phyloP scores from a whole-genome alignment of 2,888 invertebrate genomes.

The Caenorhabditis japonica region DNA sequence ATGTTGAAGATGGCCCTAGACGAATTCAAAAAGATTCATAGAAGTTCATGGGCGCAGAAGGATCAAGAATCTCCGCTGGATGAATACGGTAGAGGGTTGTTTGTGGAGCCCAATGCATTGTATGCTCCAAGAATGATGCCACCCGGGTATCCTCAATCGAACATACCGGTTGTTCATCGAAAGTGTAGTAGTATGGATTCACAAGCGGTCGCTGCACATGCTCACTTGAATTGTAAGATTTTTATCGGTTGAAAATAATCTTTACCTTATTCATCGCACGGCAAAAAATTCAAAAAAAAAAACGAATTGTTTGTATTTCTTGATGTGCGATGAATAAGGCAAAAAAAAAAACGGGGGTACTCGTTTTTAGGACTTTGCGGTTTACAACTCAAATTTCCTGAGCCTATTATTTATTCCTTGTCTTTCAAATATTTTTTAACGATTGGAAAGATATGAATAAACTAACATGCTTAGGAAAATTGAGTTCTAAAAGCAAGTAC shows the following conservation, averaged over 20 bases:
- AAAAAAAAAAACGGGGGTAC: too few relatives aligned
- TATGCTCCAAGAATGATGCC: conserved; percentile 23
- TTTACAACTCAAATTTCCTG: too few relatives aligned
- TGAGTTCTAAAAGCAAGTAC: too few relatives aligned
- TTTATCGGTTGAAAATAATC: too few relatives aligned
- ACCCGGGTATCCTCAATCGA: conserved; percentile 17
- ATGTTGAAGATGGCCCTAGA: conserved; percentile 72
- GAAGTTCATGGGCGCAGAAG: conserved; percentile 12
- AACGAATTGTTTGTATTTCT: too few relatives aligned
- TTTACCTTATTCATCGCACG: not conserved
- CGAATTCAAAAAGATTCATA: conserved; percentile 57
- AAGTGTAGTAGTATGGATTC: conserved; percentile 77
- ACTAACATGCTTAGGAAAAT: too few relatives aligned
- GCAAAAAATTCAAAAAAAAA: too few relatives aligned
- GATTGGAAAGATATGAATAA: too few relatives aligned
- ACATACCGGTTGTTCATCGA: conserved; percentile 61
- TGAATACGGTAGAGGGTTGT: conserved; percentile 30
- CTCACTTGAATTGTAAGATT: conserved; percentile 62
- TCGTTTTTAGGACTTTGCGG: too few relatives aligned
- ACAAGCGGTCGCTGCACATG: conserved; percentile 69
- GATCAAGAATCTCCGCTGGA: conserved; percentile 48
- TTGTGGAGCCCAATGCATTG: conserved; percentile 6
- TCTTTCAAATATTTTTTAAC: too few relatives aligned
- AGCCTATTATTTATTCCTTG: too few relatives aligned
- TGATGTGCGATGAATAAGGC: too few relatives aligned